Evolutionary conservation across 92 coral and sea anemone species (phyloP).

Genomic region (Heliopora coerulea): DNA sequence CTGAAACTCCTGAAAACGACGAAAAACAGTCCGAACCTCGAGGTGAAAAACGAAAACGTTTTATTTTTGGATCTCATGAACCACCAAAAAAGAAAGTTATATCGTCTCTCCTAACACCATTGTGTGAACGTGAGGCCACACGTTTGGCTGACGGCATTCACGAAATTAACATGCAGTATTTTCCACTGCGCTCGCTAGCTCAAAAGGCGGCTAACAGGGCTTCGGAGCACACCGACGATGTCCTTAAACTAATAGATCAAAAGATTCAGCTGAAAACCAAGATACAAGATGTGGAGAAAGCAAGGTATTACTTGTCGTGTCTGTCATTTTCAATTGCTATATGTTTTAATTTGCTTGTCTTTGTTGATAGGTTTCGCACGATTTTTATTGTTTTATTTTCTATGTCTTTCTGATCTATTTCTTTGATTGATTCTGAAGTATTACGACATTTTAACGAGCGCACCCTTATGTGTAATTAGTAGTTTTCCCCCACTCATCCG

Average conservation of each 20-base stretch:
- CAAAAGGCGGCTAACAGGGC: constrained; percentile 41
- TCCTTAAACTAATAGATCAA: constrained; percentile 33
- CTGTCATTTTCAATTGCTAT: too few relatives aligned
- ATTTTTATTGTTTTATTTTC: too few relatives aligned
- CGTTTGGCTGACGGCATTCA: constrained; percentile 42
- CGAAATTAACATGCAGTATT: constrained; percentile 40
- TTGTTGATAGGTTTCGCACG: too few relatives aligned
- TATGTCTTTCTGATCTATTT: too few relatives aligned
- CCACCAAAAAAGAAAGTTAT: constrained; percentile 36
- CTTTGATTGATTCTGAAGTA: too few relatives aligned
- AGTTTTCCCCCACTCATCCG: too few relatives aligned
- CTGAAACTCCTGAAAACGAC: background rate
- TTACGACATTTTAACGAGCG: too few relatives aligned
- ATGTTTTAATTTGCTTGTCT: too few relatives aligned
- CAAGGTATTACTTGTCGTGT: constrained; percentile 31
- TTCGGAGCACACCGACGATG: constrained; percentile 37
- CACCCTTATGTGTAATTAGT: too few relatives aligned
- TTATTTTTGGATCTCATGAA: constrained; percentile 29
- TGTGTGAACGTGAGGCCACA: constrained; percentile 37
- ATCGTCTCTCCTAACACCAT: constrained; percentile 31
- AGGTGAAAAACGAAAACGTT: constrained; percentile 20
- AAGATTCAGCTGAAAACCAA: constrained; percentile 40
- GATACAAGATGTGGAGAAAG: constrained; percentile 41
- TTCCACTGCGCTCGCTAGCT: constrained; percentile 38
- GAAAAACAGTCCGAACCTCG: background rate